A percentile compares a stretch with the other conserved stretches of the same genome.
phyloP scores from a whole-genome alignment of 2,888 invertebrate species.

The Ceratothoa steindachneri region DNA sequence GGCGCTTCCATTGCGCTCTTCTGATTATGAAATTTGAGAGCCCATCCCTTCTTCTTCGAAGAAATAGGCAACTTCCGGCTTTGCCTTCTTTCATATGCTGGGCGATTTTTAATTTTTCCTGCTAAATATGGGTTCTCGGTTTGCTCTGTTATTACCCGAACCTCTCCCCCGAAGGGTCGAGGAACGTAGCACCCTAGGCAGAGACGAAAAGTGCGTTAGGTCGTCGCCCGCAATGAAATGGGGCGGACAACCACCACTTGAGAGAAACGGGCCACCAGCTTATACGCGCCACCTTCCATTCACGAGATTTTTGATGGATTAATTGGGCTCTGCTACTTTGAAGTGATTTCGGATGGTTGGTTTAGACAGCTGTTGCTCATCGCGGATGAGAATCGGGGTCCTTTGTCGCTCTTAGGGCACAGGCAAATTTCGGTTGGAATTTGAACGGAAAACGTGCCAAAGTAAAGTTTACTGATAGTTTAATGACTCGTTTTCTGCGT shows the following conservation, averaged over 20 bases:
- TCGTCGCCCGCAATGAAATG: neutral
- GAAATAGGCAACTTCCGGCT: conserved; percentile 7
- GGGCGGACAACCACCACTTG: conserved; percentile 1
- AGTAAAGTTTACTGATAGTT: conserved; percentile 1
- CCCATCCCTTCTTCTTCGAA: neutral
- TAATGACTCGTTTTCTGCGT: neutral
- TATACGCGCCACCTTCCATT: neutral
- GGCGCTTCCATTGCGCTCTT: neutral
- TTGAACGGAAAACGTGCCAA: too few species aligned
- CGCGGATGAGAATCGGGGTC: neutral
- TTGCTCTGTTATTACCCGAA: conserved; percentile 3
- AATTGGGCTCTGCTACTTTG: neutral
- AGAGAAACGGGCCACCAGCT: conserved; percentile 5
- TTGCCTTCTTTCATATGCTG: conserved; percentile 9
- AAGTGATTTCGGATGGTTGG: conserved; percentile 5
- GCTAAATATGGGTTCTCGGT: conserved; percentile 1
- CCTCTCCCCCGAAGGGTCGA: neutral
- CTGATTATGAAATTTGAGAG: conserved; percentile 3
- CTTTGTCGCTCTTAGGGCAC: neutral
- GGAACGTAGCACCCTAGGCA: neutral
- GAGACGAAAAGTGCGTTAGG: conserved; percentile 1
- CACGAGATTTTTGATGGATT: neutral
- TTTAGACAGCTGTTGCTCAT: conserved; percentile 1
- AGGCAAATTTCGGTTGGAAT: too few species aligned
- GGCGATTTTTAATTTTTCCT: conserved; percentile 1